Conservation (phyloP, 30 jellyfish, hydroid and myxozoan species). For the Pelagia noctiluca region DNA sequence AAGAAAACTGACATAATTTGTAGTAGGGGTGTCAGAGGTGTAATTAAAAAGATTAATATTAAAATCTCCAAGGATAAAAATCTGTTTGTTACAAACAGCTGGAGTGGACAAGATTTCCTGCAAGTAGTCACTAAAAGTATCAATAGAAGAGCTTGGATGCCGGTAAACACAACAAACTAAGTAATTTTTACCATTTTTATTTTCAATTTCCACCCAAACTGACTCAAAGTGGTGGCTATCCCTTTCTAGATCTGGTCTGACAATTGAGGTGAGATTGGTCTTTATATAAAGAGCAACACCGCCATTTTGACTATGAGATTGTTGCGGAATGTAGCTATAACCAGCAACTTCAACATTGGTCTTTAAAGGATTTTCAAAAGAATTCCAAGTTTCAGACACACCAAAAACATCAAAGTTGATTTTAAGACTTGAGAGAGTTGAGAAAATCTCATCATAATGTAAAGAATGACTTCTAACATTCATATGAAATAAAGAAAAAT, state of each 20-base stretch:
- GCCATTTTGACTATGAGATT: conserved; percentile 22
- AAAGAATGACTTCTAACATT: conserved; percentile 40
- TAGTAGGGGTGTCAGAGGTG: too few species aligned
- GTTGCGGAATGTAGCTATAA: background rate
- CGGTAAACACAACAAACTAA: conserved; percentile 23
- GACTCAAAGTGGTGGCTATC: conserved; percentile 14
- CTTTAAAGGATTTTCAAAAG: conserved; percentile 12
- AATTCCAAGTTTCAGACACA: conserved; percentile 4
- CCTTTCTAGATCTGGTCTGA: conserved; percentile 17
- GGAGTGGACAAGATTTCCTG: conserved; percentile 26
- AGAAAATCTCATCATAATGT: conserved; percentile 37
- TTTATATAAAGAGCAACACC: conserved; percentile 23
- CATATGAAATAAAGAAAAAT: too few species aligned
- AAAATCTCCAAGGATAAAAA: too few species aligned
- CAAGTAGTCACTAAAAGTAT: conserved; percentile 12
- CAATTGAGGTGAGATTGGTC: conserved; percentile 3
- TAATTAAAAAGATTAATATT: too few species aligned
- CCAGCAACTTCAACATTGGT: conserved; percentile 14
- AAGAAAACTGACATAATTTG: too few species aligned
- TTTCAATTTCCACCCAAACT: conserved; percentile 32
- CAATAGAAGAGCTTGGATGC: conserved; percentile 30
- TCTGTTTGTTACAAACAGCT: conserved; percentile 12
- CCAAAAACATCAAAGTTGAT: conserved; percentile 4
- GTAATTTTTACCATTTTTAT: conserved; percentile 13
- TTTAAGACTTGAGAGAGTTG: conserved; percentile 34